Percentiles rank a stretch among this genome's conserved stretches.
phyloP scores from a whole-genome alignment of 2,888 invertebrate species.

The Tetanocera ferruginea region DNA sequence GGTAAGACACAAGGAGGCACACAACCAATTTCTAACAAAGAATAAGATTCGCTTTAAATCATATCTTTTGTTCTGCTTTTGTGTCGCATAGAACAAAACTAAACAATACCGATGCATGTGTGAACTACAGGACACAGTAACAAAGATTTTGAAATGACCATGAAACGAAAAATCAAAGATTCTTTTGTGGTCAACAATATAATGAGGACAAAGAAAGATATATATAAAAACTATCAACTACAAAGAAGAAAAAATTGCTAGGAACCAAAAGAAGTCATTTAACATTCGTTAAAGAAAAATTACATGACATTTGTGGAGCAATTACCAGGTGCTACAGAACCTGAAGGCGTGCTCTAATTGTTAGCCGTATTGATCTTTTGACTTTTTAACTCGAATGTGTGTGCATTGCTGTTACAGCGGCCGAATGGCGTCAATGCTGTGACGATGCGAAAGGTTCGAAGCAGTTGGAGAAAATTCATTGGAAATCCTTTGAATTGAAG shows the following conservation, averaged over 20 bases:
- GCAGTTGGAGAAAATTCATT: conserved; percentile 1
- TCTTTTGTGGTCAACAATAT: conserved; percentile 30
- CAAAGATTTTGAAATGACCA: background rate
- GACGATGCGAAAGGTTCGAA: background rate
- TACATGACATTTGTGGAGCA: conserved; percentile 64
- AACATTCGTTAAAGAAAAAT: conserved; percentile 63
- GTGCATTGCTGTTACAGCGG: background rate
- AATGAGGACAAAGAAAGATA: background rate
- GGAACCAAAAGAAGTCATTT: conserved; percentile 55
- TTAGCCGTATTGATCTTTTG: conserved; percentile 45
- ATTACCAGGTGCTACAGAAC: conserved; percentile 63
- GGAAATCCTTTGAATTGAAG: conserved; percentile 22
- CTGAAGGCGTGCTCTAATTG: conserved; percentile 65
- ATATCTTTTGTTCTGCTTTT: no score
- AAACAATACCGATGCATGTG: conserved; percentile 1
- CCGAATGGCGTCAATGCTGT: background rate
- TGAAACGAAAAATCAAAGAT: conserved; percentile 31
- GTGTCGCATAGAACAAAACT: background rate
- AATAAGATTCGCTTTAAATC: no score
- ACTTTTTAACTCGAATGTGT: background rate
- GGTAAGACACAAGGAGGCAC: no score
- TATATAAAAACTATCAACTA: conserved; percentile 19
- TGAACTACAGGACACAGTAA: conserved; percentile 9
- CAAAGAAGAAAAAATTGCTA: background rate
- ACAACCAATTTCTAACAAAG: no score